phyloP scores from a whole-genome alignment of 2,797 vertebrate species.

The Macropodus opercularis region DNA sequence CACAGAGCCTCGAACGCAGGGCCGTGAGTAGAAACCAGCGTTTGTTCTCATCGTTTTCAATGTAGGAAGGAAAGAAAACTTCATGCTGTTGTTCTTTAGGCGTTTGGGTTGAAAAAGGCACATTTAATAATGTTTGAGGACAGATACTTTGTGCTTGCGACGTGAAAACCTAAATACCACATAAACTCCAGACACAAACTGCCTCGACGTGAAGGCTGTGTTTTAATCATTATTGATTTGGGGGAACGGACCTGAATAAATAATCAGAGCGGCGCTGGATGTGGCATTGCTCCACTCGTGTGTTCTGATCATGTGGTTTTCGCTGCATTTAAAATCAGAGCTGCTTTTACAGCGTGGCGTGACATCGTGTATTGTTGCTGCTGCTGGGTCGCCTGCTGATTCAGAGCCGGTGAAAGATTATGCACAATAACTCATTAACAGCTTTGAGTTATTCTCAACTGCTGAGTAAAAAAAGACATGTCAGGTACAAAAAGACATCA shows the following conservation, averaged over 20 bases:
- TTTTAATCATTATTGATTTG: conserved; percentile 24
- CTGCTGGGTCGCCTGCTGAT: conserved; percentile 49
- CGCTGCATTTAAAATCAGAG: conserved; percentile 38
- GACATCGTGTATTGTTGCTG: conserved; percentile 51
- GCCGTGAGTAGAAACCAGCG: conserved; percentile 64
- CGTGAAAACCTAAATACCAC: no score
- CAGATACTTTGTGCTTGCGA: neutral
- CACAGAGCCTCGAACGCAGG: conserved; percentile 21
- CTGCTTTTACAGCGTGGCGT: no score
- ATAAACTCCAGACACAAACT: no score
- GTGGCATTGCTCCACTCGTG: conserved; percentile 1
- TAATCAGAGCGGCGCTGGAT: no score
- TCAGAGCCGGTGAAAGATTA: conserved; percentile 50
- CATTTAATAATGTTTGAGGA: neutral
- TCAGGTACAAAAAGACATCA: conserved; percentile 30
- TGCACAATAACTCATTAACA: conserved; percentile 63
- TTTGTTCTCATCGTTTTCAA: conserved; percentile 3
- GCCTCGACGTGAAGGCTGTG: no score
- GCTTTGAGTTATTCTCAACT: conserved; percentile 57
- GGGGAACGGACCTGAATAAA: conserved; percentile 1
- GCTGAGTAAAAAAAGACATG: conserved; percentile 24
- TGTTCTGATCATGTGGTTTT: conserved; percentile 13
- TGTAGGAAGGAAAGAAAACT: neutral
- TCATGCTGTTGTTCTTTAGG: neutral
- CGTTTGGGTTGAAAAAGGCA: neutral